Conservation (phyloP, 2,113 vertebrate species). For the Pterocles burchelli region DNA sequence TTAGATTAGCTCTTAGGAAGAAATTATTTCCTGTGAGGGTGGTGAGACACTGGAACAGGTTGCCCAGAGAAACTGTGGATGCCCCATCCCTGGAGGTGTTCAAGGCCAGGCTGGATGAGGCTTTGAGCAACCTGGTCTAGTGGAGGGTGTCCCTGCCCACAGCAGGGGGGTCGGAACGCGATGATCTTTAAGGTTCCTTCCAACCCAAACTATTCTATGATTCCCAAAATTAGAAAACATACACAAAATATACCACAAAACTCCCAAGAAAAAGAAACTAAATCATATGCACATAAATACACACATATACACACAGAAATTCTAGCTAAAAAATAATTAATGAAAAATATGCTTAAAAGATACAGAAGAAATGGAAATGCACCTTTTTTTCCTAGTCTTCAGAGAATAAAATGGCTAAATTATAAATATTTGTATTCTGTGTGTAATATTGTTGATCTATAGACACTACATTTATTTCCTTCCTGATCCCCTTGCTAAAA, state of each 20-base stretch:
- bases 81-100: no score
- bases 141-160: no score
- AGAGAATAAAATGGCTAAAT: not conserved
- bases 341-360: not conserved
- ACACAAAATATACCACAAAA: not conserved
- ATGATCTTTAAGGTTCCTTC: no score
- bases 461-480: not conserved
- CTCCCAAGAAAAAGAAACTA: not conserved
- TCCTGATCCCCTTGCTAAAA: not conserved
- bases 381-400: not conserved
- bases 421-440: not conserved
- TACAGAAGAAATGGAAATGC: not conserved
- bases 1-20: no score
- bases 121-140: no score
- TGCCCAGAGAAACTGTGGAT: no score
- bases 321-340: not conserved
- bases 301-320: not conserved
- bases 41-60: no score
- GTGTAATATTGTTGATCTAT: not conserved
- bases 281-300: not conserved
- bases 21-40: no score
- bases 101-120: no score
- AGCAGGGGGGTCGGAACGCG: no score
- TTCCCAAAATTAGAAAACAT: not conserved
- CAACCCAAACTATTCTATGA: no score